These are phyloP conservation scores for Mythimna loreyi DNA, from an alignment of 2,888 invertebrate genomes.

Conservation along the genomic window DNA sequence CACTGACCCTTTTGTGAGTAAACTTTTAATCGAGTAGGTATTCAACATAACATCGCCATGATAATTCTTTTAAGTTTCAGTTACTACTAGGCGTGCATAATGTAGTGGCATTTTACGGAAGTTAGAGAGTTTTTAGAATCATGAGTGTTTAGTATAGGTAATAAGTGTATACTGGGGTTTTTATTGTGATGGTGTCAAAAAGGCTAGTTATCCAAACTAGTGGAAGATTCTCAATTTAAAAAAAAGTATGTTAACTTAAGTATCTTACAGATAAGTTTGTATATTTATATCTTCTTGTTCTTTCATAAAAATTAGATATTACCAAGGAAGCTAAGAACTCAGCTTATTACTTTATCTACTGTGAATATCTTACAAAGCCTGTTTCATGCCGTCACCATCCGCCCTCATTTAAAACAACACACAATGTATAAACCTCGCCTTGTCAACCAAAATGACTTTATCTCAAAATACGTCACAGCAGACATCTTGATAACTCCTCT, in stretches of 20 bases:
- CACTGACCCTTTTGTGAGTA: constrained; percentile 30
- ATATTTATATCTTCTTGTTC: background rate
- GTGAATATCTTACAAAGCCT: background rate
- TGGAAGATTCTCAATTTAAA: background rate
- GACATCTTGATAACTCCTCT: constrained; percentile 37
- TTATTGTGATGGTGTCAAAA: background rate
- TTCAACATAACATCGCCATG: background rate
- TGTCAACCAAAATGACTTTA: constrained; percentile 44
- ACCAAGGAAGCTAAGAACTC: background rate
- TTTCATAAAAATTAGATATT: background rate
- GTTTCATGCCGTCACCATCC: background rate
- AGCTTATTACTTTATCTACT: background rate
- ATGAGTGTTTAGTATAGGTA: background rate
- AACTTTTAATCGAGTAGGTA: constrained; percentile 1
- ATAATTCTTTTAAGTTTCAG: background rate
- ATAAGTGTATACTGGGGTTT: background rate
- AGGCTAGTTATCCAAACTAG: background rate
- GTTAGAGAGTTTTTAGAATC: background rate
- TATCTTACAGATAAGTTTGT: background rate
- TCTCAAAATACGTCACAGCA: constrained; percentile 38
- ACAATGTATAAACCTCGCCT: background rate
- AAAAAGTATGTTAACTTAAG: background rate
- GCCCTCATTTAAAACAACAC: constrained; percentile 28
- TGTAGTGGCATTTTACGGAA: background rate
- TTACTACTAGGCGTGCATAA: background rate